Evolutionary conservation across 1,140 invertebrate species (phyloP), one percentile per base, ranked within the genome.

Genomic region (Hyposmocoma kahamanoa): DNA sequence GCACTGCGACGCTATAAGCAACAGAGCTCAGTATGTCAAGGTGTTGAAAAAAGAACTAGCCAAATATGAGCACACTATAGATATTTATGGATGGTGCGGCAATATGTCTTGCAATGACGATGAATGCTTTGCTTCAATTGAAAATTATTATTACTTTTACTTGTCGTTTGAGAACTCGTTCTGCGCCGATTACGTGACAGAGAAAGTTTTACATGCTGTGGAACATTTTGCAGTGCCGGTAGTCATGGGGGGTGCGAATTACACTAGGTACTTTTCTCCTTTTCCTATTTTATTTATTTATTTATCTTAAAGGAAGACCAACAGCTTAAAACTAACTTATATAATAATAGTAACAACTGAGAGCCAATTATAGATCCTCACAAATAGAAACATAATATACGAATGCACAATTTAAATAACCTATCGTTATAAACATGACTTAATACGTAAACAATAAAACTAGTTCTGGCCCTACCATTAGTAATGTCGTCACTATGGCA

Each of bases 31-130:
- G 0, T 92, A 89, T 59, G 90, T 89, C 1, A 43, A 68, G 19
- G 74, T 91, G 53, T 72, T 93, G 2, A 49, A 80, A 15, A 85
- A 87, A 26, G 73, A 88, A 50, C 84, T 93, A 32, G 50, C 47
- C 11, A 54, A 52, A 22, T 59, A 53, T n/a, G 44, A 42, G n/a
- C 46, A 53, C 34, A 41, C 20, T 11, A 87, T 94, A 1, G 90
- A 93, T 64, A 81, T 91, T 20, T 93, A 88, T 59, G 93, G 93
- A 13, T 55, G 28, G 0, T 94, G 92, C 67, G 86, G 87, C 2
- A 49, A 38, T 10, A 20, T 59, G 0, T 22, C 36, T 1, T 87
- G 84, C 51, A n/a, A n/a, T n/a, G 5, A 13, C 30, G 47, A 65
- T 0, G 56, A 74, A 13, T 88, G 86, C 36, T 87, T 81, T 42